Percentiles rank a stretch among this genome's conserved stretches.
Conservation (phyloP, 2,888 invertebrate species). For the Plemyria rubiginata region DNA sequence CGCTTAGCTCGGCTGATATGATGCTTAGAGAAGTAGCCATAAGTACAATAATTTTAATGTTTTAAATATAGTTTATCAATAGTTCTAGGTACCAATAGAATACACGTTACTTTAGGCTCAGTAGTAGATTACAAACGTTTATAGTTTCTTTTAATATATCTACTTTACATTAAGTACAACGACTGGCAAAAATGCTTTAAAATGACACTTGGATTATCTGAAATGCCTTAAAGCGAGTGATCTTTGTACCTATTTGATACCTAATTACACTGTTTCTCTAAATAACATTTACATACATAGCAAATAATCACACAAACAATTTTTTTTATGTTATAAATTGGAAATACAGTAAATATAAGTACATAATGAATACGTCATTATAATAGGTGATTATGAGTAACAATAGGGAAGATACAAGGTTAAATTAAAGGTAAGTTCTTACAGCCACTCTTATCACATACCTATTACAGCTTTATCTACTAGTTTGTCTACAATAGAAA, state of each 20-base stretch:
- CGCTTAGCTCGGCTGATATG: slow-evolving; percentile 13
- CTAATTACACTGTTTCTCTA: slow-evolving; percentile 55
- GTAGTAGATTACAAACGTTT: slow-evolving; percentile 60
- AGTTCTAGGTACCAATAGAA: slow-evolving; percentile 73
- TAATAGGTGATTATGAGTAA: slow-evolving; percentile 48
- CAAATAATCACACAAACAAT: slow-evolving; percentile 54
- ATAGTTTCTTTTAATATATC: slow-evolving; percentile 56
- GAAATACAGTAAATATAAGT: slow-evolving; percentile 49
- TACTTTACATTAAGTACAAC: slow-evolving; percentile 59
- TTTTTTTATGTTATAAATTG: slow-evolving; percentile 43
- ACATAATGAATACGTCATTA: slow-evolving; percentile 41
- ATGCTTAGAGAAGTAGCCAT: slow-evolving; percentile 61
- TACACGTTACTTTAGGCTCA: slow-evolving; percentile 63
- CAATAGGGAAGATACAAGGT: slow-evolving; percentile 64
- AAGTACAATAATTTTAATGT: slow-evolving; percentile 59
- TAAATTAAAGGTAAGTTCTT: slow-evolving; percentile 68
- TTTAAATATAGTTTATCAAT: slow-evolving; percentile 47
- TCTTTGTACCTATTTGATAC: slow-evolving; percentile 77
- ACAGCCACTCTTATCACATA: slow-evolving; percentile 84
- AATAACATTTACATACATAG: slow-evolving; percentile 57
- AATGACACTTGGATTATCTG: slow-evolving; percentile 58
- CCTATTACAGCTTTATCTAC: slow-evolving; percentile 72
- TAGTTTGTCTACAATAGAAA: slow-evolving; percentile 81
- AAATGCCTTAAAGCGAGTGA: slow-evolving; percentile 65
- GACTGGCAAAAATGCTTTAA: slow-evolving; percentile 69